These are phyloP conservation scores for Oophaga pumilio DNA, from an alignment of 2,113 vertebrate species.

Conservation along the genomic window DNA sequence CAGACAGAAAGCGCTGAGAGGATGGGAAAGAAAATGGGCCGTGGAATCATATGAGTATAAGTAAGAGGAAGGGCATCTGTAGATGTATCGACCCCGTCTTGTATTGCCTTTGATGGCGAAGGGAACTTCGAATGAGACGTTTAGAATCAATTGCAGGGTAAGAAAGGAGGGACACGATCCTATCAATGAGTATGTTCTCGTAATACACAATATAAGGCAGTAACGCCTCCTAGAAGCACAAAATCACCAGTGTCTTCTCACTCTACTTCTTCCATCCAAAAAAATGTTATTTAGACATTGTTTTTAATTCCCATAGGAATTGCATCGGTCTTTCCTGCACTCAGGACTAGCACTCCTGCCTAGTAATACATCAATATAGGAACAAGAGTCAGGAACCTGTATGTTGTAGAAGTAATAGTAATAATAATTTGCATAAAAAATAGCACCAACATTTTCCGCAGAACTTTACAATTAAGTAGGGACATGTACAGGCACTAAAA, in stretches of 20 bases:
- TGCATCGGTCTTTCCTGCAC: no score
- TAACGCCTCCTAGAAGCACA: not conserved
- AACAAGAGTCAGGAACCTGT: no score
- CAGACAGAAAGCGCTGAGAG: constrained; percentile 28
- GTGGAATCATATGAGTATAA: not conserved
- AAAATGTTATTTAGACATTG: no score
- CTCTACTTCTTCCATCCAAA: no score
- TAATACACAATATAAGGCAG: not conserved
- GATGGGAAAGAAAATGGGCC: constrained; percentile 16
- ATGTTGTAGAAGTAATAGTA: no score
- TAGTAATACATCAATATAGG: no score
- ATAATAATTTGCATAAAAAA: no score
- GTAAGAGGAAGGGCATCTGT: not conserved
- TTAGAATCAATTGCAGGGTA: constrained; percentile 30
- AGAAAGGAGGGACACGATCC: not conserved
- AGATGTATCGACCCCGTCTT: constrained; percentile 33
- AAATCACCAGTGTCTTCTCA: not conserved
- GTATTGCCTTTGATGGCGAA: not conserved
- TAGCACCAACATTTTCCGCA: no score
- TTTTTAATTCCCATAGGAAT: no score
- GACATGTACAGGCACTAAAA: no score
- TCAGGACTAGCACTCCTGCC: no score
- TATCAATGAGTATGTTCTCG: not conserved
- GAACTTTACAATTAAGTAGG: no score
- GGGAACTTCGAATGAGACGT: not conserved